Base-by-base conservation (phyloP, 2,113 vertebrate genomes). In the Pyxicephalus adspersus region DNA sequence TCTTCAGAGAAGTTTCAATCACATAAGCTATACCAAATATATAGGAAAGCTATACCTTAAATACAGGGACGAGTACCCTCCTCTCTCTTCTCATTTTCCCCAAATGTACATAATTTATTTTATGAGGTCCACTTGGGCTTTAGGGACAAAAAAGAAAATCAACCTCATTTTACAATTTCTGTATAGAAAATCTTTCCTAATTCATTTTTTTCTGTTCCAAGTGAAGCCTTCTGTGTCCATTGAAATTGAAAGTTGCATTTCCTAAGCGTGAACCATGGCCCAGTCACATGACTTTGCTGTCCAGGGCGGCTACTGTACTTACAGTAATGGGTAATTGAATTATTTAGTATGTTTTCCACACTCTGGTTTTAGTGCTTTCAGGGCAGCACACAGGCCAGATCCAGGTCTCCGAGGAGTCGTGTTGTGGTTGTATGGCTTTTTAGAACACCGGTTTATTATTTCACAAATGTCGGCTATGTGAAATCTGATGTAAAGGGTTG, bases 321-420 rank as follows among this genome's bases (percentile, higher is more conserved):
- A 81, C 57, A 86, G 55, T 87, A 87, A 89, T 0, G 17, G 85
- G 83, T 74, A 80, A 72, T 75, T 89, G 87, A 89, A 91, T 89
- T 87, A 91, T 89, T 89, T 86, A 88, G 83, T 81, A 68, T 84
- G 80, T 84, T 89, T 87, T 84, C 73, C 26, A 19, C 61, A 54
- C 77, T 70, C 38, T 85, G 80, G 50, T n/a, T 85, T 60, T 45
- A 68, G 9, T 58, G 51, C 52, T 68, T 58, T 58, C 76, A 38
- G 76, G 25, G 13, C 50, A 58, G 64, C n/a, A 6, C 54, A 29
- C 28, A 19, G 52, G 65, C 67, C 23, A 52, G 52, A 38, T 68
- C 25, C 25, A 17, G 52, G 16, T 28, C 77, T 66, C 64, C 2
- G 29, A 19, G 51, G 64, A 79, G 26, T 16, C 5, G 29, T 51